Conservation (phyloP, 2,888 invertebrate genomes). For the Dasysyrphus tricinctus region DNA sequence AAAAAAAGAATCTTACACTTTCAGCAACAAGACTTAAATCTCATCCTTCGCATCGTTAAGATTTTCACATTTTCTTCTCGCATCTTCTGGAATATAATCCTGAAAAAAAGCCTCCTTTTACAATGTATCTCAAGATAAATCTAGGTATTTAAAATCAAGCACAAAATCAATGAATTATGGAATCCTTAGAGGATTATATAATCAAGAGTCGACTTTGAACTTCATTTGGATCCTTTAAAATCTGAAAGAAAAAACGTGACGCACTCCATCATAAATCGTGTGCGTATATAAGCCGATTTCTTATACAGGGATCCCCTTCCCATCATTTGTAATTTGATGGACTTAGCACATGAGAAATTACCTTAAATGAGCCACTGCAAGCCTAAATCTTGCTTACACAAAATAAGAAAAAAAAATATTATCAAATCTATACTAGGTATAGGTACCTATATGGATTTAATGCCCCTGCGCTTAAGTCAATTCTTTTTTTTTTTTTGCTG, state of each 20-base stretch:
- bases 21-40: neutral
- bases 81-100: neutral
- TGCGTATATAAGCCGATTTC: conserved; percentile 68
- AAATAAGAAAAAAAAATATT: neutral
- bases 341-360: conserved; percentile 70
- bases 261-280: conserved; percentile 50
- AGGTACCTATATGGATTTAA: conserved; percentile 16
- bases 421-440: conserved; percentile 12
- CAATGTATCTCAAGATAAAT: neutral
- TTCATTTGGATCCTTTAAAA: conserved; percentile 12
- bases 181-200: conserved; percentile 45
- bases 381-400: conserved; percentile 11
- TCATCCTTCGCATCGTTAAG: neutral
- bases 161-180: conserved; percentile 49
- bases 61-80: neutral
- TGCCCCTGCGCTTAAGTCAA: conserved; percentile 53
- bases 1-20: neutral
- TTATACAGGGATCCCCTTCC: neutral
- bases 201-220: conserved; percentile 52
- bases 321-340: conserved; percentile 69
- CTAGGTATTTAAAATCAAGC: conserved; percentile 35
- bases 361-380: conserved; percentile 51
- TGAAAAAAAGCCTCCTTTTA: neutral
- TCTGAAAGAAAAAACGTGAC: neutral
- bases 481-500: neutral